phyloP scores from a whole-genome alignment of 2,797 vertebrate genomes.

The Xenops minutus region DNA sequence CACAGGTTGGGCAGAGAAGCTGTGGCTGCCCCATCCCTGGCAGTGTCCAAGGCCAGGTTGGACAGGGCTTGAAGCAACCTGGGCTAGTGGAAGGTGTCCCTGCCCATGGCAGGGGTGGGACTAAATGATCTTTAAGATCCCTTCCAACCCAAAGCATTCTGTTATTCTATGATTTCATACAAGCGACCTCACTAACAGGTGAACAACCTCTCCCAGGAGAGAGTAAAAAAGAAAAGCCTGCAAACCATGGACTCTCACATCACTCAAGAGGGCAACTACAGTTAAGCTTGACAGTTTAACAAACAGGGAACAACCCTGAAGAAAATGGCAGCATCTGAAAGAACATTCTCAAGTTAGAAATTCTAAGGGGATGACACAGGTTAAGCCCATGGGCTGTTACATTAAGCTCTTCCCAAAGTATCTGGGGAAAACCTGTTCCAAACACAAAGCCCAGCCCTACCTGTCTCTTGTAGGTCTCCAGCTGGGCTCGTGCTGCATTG shows the following conservation, averaged over 20 bases:
- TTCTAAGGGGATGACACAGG: background rate
- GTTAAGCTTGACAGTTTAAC: background rate
- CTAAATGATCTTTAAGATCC: background rate
- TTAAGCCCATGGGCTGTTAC: background rate
- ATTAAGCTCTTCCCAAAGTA: background rate
- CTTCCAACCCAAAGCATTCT: background rate
- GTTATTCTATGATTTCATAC: background rate
- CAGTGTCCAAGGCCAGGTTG: accelerated
- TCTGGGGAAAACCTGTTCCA: background rate
- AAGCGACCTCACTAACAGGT: background rate
- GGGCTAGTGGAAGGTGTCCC: background rate
- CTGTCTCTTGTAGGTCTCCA: constrained; percentile 95
- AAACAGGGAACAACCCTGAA: background rate
- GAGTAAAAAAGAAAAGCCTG: background rate
- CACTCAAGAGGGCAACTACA: background rate
- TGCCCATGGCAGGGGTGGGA: background rate
- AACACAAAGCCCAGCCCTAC: constrained; percentile 58
- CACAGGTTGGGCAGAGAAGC: background rate
- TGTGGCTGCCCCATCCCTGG: background rate
- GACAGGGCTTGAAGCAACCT: background rate
- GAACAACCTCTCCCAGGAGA: background rate
- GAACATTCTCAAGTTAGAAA: background rate
- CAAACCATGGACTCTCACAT: background rate
- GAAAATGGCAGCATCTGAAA: accelerated
- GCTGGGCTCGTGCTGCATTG: constrained; percentile 90